Evolutionary conservation across 2,888 invertebrate genomes (phyloP).

Genomic region (Heliconius ismenius): DNA sequence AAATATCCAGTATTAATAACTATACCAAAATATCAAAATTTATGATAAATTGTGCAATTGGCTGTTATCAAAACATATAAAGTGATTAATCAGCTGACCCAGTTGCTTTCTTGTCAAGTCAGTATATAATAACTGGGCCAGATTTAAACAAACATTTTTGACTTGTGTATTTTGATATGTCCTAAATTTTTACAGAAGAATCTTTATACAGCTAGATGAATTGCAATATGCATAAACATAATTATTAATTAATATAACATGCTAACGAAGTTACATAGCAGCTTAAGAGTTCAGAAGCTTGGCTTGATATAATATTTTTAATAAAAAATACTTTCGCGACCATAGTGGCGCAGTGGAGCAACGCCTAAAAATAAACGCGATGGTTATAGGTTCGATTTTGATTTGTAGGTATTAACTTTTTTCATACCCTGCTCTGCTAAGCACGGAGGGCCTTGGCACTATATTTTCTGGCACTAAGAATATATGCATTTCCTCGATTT

Average conservation of each 20-base stretch:
- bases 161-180: slow-evolving; percentile 32
- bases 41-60: slow-evolving; percentile 62
- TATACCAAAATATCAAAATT: slow-evolving; percentile 39
- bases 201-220: slow-evolving; percentile 4
- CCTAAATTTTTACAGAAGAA: slow-evolving; percentile 25
- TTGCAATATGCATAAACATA: background rate
- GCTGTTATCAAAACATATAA: slow-evolving; percentile 62
- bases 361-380: background rate
- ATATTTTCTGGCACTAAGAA: too few species aligned
- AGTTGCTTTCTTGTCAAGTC: slow-evolving; percentile 66
- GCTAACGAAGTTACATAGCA: too few species aligned
- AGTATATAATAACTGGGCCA: slow-evolving; percentile 70
- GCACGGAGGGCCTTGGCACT: too few species aligned
- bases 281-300: background rate
- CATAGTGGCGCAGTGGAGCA: background rate
- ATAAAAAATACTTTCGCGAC: background rate
- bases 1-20: background rate
- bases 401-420: background rate
- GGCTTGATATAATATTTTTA: background rate
- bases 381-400: background rate
- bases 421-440: background rate
- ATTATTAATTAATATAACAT: too few species aligned
- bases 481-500: too few species aligned
- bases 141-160: slow-evolving; percentile 49
- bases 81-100: slow-evolving; percentile 74